phyloP scores from a whole-genome alignment of 2,888 invertebrate species.

The Colostygia pectinataria region DNA sequence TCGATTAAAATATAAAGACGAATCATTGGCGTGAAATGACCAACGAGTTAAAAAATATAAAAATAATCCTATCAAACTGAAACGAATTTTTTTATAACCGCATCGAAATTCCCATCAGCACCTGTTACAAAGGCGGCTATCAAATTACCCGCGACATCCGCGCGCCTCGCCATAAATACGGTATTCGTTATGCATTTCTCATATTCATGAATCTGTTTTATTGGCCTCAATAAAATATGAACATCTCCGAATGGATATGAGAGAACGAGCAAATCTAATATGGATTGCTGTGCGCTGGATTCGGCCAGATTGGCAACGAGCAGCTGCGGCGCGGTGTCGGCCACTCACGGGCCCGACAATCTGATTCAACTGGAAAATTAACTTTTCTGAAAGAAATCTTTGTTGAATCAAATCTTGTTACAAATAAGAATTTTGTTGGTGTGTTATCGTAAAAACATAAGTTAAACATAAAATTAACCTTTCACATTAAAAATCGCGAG shows the following conservation, averaged over 20 bases:
- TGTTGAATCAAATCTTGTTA: not conserved
- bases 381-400: conserved; percentile 13
- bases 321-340: conserved; percentile 42
- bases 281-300: conserved; percentile 80
- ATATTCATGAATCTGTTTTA: conserved; percentile 84
- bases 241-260: conserved; percentile 83
- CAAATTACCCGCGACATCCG: conserved; percentile 80
- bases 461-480: no score
- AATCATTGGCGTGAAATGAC: conserved; percentile 9
- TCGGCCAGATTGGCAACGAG: conserved; percentile 65
- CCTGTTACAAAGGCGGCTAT: conserved; percentile 82
- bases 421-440: not conserved
- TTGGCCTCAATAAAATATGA: conserved; percentile 84
- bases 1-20: conserved; percentile 9
- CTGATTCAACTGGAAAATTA: conserved; percentile 32
- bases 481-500: no score
- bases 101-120: conserved; percentile 80
- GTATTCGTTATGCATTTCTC: conserved; percentile 83
- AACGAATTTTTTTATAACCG: conserved; percentile 71
- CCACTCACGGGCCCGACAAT: conserved; percentile 18
- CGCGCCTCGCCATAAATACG: conserved; percentile 80
- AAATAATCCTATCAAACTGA: conserved; percentile 65
- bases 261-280: conserved; percentile 82
- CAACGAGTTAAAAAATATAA: conserved; percentile 16
- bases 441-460: no score